A percentile compares a stretch with the other conserved stretches of the same genome.
Evolutionary conservation across 2,888 invertebrate species (phyloP).

Genomic region (Keiferia lycopersicella): DNA sequence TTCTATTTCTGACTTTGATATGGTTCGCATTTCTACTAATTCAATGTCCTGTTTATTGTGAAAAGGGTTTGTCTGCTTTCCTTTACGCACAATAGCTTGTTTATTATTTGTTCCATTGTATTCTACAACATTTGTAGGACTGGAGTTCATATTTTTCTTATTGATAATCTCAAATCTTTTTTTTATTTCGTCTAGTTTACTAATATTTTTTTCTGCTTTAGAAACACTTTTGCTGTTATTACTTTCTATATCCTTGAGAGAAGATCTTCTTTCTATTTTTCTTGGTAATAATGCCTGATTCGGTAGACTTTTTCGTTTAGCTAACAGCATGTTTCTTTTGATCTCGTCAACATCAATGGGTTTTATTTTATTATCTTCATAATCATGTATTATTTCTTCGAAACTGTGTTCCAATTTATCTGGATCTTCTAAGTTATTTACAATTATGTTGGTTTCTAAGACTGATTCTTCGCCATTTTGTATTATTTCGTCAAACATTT

Average conservation of each 20-base stretch:
- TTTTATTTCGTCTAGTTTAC: neutral
- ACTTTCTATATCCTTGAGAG: constrained; percentile 31
- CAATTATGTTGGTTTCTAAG: constrained; percentile 43
- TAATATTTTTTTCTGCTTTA: neutral
- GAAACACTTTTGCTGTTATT: constrained; percentile 1
- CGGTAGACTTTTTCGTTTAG: constrained; percentile 56
- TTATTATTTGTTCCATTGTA: neutral
- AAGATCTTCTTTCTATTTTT: constrained; percentile 27
- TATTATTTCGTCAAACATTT: constrained; percentile 63
- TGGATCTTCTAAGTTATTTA: constrained; percentile 55
- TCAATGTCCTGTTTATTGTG: neutral
- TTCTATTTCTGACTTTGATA: too few relatives aligned
- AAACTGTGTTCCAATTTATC: constrained; percentile 62
- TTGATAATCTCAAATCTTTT: neutral
- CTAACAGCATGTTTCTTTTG: constrained; percentile 60
- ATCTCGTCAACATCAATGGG: constrained; percentile 46
- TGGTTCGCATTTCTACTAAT: neutral
- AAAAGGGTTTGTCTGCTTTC: neutral
- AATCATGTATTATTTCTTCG: constrained; percentile 69
- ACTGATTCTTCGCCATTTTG: constrained; percentile 36
- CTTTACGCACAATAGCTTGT: neutral
- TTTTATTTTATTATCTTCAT: constrained; percentile 54
- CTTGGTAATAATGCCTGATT: constrained; percentile 45
- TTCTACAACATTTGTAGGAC: neutral
- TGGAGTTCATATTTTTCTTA: neutral